These are phyloP conservation scores for Pectinophora gossypiella DNA, from an alignment of 1,140 invertebrate species.

Conservation along the genomic window DNA sequence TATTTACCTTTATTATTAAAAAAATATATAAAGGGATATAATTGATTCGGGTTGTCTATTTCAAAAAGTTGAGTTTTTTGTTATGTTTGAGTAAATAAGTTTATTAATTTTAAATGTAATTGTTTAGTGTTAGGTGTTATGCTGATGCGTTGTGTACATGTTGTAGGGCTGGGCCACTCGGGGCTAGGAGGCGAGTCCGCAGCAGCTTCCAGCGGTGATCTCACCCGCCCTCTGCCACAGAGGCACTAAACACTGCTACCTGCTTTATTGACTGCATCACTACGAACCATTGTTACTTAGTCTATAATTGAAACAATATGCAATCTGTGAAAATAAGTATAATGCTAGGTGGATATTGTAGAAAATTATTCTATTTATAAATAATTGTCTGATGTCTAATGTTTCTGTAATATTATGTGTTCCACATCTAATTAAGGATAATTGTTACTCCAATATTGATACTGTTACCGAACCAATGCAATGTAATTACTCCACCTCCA, in stretches of 20 bases:
- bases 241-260: slow-evolving; percentile 76
- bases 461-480: slow-evolving; percentile 80
- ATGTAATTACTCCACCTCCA: slow-evolving; percentile 77
- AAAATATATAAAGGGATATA: too few relatives aligned
- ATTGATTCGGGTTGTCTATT: too few relatives aligned
- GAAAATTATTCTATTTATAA: slow-evolving; percentile 77
- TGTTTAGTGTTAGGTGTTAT: too few relatives aligned
- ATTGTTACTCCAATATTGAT: slow-evolving; percentile 75
- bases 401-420: slow-evolving; percentile 78
- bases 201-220: slow-evolving; percentile 70
- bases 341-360: slow-evolving; percentile 75
- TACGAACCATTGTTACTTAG: slow-evolving; percentile 76
- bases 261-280: slow-evolving; percentile 75
- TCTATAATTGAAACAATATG: slow-evolving; percentile 78
- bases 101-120: too few relatives aligned
- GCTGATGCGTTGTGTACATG: background rate
- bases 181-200: slow-evolving; percentile 70
- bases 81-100: too few relatives aligned
- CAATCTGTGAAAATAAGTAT: slow-evolving; percentile 80
- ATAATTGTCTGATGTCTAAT: slow-evolving; percentile 80
- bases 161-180: slow-evolving; percentile 72
- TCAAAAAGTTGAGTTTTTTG: too few relatives aligned
- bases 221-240: slow-evolving; percentile 65
- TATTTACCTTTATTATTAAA: too few relatives aligned
- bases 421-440: slow-evolving; percentile 75